Percentiles rank a stretch among this genome's conserved stretches.
These are phyloP conservation scores for Anhinga anhinga DNA, from an alignment of 2,113 vertebrate species.

Conservation along the genomic window DNA sequence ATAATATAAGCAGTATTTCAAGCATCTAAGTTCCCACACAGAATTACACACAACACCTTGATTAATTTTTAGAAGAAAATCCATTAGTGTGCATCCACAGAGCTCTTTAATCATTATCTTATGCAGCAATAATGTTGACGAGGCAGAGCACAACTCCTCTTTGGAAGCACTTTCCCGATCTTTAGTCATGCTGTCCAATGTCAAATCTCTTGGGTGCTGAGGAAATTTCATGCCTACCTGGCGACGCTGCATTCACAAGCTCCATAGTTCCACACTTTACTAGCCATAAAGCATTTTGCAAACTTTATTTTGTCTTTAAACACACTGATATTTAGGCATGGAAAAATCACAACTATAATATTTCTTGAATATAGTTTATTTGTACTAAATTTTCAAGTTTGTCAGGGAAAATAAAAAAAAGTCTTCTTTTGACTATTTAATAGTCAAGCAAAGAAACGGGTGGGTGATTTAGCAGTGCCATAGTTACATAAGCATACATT, in stretches of 20 bases:
- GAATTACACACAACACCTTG: not conserved
- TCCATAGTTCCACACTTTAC: not conserved
- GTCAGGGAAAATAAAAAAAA: not conserved
- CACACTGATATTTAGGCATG: not conserved
- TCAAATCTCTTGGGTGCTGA: not conserved
- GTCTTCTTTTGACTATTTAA: not conserved
- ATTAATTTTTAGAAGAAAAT: not conserved
- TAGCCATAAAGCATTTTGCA: not conserved
- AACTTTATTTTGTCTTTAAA: not conserved
- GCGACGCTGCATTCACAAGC: not conserved
- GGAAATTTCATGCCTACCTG: not conserved
- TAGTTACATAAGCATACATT: conserved; percentile 10
- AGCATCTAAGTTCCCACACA: not conserved
- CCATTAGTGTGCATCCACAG: not conserved
- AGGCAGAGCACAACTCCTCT: not conserved
- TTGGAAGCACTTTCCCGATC: not conserved
- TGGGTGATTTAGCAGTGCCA: not conserved
- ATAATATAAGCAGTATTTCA: conserved; percentile 22
- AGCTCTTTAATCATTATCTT: not conserved
- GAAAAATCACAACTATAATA: not conserved
- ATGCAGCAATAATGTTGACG: not conserved
- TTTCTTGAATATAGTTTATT: not conserved
- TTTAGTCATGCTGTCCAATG: not conserved
- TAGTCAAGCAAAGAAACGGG: not conserved
- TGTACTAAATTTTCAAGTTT: not conserved